These are phyloP conservation scores for Cerastoderma edule DNA, from an alignment of 2,888 invertebrate species.

Conservation along the genomic window DNA sequence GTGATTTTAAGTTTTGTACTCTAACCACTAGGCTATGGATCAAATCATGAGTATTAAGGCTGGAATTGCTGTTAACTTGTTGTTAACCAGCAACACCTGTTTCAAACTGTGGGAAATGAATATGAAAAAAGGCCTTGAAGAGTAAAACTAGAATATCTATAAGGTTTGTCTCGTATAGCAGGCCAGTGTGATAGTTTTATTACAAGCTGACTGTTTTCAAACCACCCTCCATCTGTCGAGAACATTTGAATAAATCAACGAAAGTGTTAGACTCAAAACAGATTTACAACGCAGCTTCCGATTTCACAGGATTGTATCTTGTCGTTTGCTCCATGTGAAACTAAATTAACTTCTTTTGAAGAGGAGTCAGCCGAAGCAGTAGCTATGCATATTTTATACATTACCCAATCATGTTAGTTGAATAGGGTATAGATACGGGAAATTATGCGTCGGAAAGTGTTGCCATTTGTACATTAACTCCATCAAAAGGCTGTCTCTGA, in stretches of 20 bases:
- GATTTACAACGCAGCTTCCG: constrained; percentile 13
- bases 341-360: constrained; percentile 9
- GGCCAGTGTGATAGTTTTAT: background rate
- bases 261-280: constrained; percentile 18
- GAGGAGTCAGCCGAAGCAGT: background rate
- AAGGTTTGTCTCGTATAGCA: background rate
- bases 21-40: no score
- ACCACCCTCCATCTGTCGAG: background rate
- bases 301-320: constrained; percentile 13
- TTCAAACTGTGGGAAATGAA: no score
- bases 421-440: no score
- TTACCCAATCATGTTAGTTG: background rate
- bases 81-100: no score
- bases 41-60: no score
- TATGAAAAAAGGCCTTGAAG: no score
- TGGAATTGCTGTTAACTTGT: no score
- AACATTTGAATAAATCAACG: constrained; percentile 16
- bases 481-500: no score
- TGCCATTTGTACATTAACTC: no score
- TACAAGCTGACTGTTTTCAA: background rate
- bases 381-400: constrained; percentile 15
- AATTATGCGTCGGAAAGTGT: no score
- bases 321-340: background rate
- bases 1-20: no score
- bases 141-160: no score